Evolutionary conservation across 2,888 invertebrate genomes (phyloP), one percentile per base, ranked within the genome.

Genomic region (Tiliacea aurago): DNA sequence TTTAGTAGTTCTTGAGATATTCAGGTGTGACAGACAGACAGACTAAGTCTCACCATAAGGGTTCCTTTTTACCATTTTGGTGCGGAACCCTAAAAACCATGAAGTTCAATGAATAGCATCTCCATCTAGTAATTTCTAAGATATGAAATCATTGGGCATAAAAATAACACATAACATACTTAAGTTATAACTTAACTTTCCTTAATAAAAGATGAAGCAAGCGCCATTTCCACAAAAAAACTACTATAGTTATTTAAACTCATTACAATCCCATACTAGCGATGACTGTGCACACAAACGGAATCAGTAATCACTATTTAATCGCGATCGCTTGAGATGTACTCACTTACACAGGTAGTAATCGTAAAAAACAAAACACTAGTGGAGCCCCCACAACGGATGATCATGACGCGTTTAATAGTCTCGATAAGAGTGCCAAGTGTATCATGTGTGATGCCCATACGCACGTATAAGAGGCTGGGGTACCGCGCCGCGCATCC

Each of bases 401-500:
- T 77, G 41, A 68, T 55, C 76, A 84, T 84, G 86, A 87, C 87
- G 87, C 90, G 85, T 89, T 81, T 79, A 81, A 72, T 83, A 64
- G 76, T 83, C 89, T 90, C 90, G 91, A 90, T 88, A 90, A 91
- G 91, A 90, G 84, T 88, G 92, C 89, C 89, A 88, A 91, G 89
- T 84, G 73, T 85, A 86, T 84, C 82, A 84, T 86, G 79, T 84
- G 81, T 84, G 80, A 70, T 81, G 78, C 68, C 68, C 70, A 80
- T 84, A 85, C 84, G 84, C 80, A 70, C 58, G 91, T 96, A 96
- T 96, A 96, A 96, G 95, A 95, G 90, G 95, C 95, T 90, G 89
- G 92, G 94, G 93, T 93, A 85, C 87, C 85, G 86, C 87, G 90
- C 78, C 92, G 93, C 92, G 92, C 91, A 88, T 91, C 91, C 95